Base-by-base conservation (phyloP, 1,140 invertebrate species). In the Brachionus sp. region DNA sequence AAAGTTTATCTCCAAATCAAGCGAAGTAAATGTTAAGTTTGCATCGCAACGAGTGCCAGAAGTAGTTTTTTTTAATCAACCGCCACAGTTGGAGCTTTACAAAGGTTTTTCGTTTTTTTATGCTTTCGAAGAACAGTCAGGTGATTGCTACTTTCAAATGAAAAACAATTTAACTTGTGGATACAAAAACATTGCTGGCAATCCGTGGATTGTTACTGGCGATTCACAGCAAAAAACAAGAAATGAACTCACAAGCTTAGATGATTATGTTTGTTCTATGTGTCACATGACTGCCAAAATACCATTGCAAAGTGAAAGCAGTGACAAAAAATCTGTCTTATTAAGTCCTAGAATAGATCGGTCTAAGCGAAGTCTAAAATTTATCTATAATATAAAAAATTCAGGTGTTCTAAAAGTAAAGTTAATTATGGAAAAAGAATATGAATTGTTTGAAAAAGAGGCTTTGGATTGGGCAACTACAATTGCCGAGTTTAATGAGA, bases 61-160 rank as follows among this genome's bases (percentile, higher is more conserved):
- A 29, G 77, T 80, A 0, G 77, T 80, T 3, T 80, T 35, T 44
- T 39, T 66, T 25, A 37, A 80, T 13, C 33, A 57, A 62, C 33
- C 50, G 19, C 50, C 50, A 16, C 50, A 80, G 39, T 29, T 80
- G 16, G 35, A 80, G 19, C 9, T 62, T 1, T 66, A 80, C 33
- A 39, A 80, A 62, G 77, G 77, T 3, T 80, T 80, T 44, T 19
- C 39, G 4, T 80, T 29, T 39, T 80, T 62, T 25, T 80, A 80
- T 25, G n/a, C 77, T 25, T 80, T 80, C 16, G 29, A 42, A 42
- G 77, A 80, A 62, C 35, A 57, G 23, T 2, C 23, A 12, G 77
- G 77, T 16, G 77, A 80, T 37, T 80, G 77, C 39, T 80, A 80
- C 39, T 80, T 80, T 62, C 77, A 80, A 12, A 35, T 39, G 16